Base-by-base conservation (phyloP, 2,797 vertebrate genomes). In the Trichosurus vulpecula region DNA sequence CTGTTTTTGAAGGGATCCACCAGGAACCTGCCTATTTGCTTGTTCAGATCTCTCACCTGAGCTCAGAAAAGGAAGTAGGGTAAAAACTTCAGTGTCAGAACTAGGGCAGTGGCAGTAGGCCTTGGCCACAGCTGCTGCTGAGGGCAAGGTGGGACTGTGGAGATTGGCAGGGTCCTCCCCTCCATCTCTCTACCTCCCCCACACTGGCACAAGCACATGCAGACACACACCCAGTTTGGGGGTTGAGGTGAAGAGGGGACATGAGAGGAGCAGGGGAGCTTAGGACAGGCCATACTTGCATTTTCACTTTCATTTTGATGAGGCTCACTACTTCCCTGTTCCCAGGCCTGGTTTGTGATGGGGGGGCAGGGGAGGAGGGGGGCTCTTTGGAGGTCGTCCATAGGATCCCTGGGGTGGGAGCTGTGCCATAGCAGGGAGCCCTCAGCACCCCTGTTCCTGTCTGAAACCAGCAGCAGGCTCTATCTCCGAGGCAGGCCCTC, bases 381-480 rank as follows among this genome's bases (percentile, higher is more conserved):
- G 41, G 9, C 22, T 51, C 74, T 51, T 11, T 47, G 74, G 25
- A 87, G 74, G 61, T 13, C 1, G 1, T 66, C 35, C 35, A 3
- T 4, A 12, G 61, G 74, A 9, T 81, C n/a, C n/a, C 66, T 35
- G 54, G 31, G 35, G 61, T 13, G 11, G 35, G 66, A 6, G 66
- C n/a, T 22, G 5, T 25, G 6, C 31, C 30, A 35, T 5, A 61
- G n/a, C n/a, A 41, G 22, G 74, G 74, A 81, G 3, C 90, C 41
- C 47, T 25, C 14, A 1, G 47, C 54, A 27, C 0, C 90, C 51
- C 92, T 19, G 90, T 55, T 96, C 89, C 92, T 90, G 61, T 93
- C 52, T n/a, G 91, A 95, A 52, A 54, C 10, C 13, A 61, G 94
- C 95, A 92, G 96, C 41, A 51, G n/a, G 74, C 74, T 47, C 41